Evolutionary conservation across 2,888 invertebrate species (phyloP).

Genomic region (Agrypnus murinus): DNA sequence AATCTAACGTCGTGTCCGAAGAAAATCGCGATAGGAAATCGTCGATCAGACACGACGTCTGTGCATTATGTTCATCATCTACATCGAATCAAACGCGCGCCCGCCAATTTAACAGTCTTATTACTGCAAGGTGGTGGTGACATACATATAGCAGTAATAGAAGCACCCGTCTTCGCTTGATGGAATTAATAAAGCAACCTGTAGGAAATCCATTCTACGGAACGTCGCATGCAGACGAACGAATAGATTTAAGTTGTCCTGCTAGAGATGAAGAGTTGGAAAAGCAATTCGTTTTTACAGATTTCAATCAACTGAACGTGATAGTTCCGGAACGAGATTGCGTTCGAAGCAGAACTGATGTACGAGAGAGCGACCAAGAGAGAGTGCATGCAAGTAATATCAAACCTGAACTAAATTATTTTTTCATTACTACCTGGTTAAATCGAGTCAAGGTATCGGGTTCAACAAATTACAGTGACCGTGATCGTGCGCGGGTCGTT

Average conservation of each 20-base stretch:
- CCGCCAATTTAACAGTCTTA: slow-evolving; percentile 53
- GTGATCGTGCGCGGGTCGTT: slow-evolving; percentile 69
- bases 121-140: slow-evolving; percentile 16
- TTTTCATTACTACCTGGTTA: slow-evolving; percentile 66
- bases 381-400: slow-evolving; percentile 39
- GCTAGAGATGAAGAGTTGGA: slow-evolving; percentile 33
- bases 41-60: slow-evolving; percentile 21
- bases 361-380: slow-evolving; percentile 18
- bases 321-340: slow-evolving; percentile 36
- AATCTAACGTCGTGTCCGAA: slow-evolving; percentile 13
- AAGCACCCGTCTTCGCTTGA: too few relatives aligned
- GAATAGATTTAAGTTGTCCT: slow-evolving; percentile 28
- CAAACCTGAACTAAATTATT: slow-evolving; percentile 63
- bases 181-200: neutral
- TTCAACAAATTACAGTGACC: slow-evolving; percentile 69
- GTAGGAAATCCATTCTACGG: neutral
- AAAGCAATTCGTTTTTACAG: slow-evolving; percentile 32
- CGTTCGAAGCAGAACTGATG: slow-evolving; percentile 29
- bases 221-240: neutral
- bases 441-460: slow-evolving; percentile 65
- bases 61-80: slow-evolving; percentile 49
- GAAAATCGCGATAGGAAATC: slow-evolving; percentile 22
- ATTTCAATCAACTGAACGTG: slow-evolving; percentile 39
- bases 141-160: neutral
- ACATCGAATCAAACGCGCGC: slow-evolving; percentile 52